Base-by-base conservation (phyloP, 2,888 invertebrate genomes). In the Mythimna pallens region DNA sequence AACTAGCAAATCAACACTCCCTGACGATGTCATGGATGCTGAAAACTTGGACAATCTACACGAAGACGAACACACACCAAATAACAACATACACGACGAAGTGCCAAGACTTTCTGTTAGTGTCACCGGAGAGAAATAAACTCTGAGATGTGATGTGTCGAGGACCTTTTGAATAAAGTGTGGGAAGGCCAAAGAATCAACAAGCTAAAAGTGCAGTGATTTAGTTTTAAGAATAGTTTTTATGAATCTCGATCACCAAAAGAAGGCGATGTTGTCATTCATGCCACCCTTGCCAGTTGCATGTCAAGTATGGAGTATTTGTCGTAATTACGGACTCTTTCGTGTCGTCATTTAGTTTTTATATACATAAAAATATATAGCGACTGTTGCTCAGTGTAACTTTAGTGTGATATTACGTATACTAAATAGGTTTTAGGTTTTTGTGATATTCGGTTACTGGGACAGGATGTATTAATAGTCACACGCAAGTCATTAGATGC, bases 21-120 rank as follows among this genome's bases (percentile, higher is more conserved):
- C 96, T 0, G 95, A 94, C 8, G 88, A 92, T 76, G 80, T 95
- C 62, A 72, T 73, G 1, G 94, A 92, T 2, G 95, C 95, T 0
- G 95, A 95, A 82, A 88, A 89, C 34, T 82, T 95, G 3, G 92
- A 93, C 77, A 77, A 72, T 7, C 65, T 65, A 17, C 54, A 61
- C 9, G 68, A 73, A 57, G 57, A 75, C 0, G 82, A 76, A 50
- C 57, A 65, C 30, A 12, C 25, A 12, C 43, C 40, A 14, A 71
- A 67, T 25, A 69, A 86, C 89, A 8, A 92, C 97, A 80, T 97
- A 97, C 10, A 97, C 82, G 20, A 97, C 85, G 70, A 82, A 14
- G n/a, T 61, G 2, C 79, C 81, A 30, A 78, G 75, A 65, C 25
- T 82, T 3, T 52, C 79, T 34, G 70, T 79, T 17, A 78, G 65